Percentiles rank a stretch among this genome's conserved stretches.
These are phyloP conservation scores for Sciurus vulgaris DNA, from an alignment of 2,797 vertebrate genomes.

Conservation along the genomic window DNA sequence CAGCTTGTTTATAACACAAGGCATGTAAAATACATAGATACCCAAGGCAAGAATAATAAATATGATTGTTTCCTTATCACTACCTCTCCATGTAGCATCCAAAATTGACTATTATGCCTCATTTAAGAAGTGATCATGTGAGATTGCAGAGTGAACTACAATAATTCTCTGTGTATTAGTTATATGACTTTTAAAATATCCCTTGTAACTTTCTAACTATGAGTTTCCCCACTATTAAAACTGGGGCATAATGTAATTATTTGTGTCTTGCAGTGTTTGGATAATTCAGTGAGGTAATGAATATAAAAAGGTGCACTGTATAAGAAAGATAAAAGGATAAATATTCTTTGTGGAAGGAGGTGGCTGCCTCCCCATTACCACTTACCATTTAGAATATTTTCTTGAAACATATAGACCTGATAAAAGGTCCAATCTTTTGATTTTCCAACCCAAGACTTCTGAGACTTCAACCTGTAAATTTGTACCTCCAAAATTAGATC, in stretches of 20 bases:
- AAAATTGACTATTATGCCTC: neutral
- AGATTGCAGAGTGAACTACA: neutral
- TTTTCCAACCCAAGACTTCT: neutral
- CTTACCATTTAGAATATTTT: neutral
- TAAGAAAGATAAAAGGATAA: neutral
- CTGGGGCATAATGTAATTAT: neutral
- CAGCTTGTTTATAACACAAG: neutral
- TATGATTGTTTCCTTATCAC: neutral
- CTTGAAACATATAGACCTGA: neutral
- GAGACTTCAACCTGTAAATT: neutral
- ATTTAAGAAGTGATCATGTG: constrained; percentile 2
- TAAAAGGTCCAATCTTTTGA: neutral
- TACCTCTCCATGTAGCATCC: neutral
- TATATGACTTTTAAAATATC: constrained; percentile 43
- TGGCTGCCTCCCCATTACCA: neutral
- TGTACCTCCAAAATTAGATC: neutral
- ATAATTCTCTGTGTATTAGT: neutral
- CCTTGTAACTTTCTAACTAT: neutral
- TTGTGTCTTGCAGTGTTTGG: neutral
- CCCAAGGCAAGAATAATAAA: neutral
- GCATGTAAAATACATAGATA: neutral
- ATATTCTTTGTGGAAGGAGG: constrained; percentile 1
- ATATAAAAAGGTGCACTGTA: neutral
- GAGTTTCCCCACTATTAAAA: constrained; percentile 20
- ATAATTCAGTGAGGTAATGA: constrained; percentile 1